These are phyloP conservation scores for Nanorana parkeri DNA, from an alignment of 2,113 vertebrate species.

Conservation along the genomic window DNA sequence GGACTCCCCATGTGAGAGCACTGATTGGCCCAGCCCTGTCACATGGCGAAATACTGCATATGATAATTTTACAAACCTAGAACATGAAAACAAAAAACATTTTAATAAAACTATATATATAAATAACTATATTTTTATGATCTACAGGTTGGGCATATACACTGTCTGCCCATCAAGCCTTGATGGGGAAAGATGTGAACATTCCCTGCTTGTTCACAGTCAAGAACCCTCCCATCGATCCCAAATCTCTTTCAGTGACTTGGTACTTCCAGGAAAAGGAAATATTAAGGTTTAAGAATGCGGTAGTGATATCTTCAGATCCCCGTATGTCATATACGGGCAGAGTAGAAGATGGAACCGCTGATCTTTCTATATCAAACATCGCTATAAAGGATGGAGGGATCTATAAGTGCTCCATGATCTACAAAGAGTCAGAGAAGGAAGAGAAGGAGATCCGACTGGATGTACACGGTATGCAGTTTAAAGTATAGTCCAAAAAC, in stretches of 20 bases:
- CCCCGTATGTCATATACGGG: neutral
- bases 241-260: neutral
- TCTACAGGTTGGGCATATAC: neutral
- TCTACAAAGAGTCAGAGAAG: neutral
- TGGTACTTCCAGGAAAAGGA: neutral
- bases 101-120: neutral
- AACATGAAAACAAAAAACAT: no score
- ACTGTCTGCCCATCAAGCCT: neutral
- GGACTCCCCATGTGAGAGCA: no score
- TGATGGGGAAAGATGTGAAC: neutral
- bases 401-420: neutral
- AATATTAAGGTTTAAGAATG: neutral
- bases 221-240: neutral
- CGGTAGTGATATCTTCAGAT: neutral
- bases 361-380: neutral
- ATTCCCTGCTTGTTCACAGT: neutral
- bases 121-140: neutral
- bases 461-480: neutral
- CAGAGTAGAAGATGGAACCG: neutral
- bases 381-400: neutral
- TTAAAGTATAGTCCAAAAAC: no score
- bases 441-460: neutral
- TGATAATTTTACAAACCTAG: no score
- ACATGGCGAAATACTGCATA: no score
- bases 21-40: no score